phyloP scores from a whole-genome alignment of 2,113 vertebrate genomes.

The Egretta garzetta region DNA sequence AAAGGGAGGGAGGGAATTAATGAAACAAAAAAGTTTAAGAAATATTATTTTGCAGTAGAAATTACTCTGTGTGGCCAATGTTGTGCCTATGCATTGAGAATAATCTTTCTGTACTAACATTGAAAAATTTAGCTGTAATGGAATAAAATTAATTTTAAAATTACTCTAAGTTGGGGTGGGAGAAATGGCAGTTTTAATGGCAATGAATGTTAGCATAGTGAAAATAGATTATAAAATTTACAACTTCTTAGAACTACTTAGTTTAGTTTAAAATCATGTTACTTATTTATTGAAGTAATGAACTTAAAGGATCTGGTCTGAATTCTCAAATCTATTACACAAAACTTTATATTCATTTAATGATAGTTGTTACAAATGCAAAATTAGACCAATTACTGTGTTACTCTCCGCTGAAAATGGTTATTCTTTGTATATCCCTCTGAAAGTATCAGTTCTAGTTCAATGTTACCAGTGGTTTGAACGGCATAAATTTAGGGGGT shows the following conservation, averaged over 20 bases:
- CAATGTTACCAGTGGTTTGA: background rate
- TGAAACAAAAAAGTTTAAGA: background rate
- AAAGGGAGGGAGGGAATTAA: background rate
- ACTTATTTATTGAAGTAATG: background rate
- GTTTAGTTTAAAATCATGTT: background rate
- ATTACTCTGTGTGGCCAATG: background rate
- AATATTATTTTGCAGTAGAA: background rate
- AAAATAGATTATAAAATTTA: background rate
- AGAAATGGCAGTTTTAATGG: background rate
- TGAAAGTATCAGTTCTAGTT: background rate
- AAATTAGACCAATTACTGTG: background rate
- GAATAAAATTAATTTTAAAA: slow-evolving; percentile 3
- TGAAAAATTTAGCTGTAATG: background rate
- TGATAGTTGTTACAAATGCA: background rate
- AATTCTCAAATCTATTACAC: background rate
- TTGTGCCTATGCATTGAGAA: background rate
- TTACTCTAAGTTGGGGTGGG: background rate
- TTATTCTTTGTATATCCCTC: background rate
- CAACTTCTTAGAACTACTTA: background rate
- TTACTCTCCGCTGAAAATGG: background rate
- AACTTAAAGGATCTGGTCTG: background rate
- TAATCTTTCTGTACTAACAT: background rate
- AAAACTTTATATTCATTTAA: background rate
- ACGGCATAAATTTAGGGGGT: background rate
- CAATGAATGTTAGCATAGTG: background rate